Conservation (phyloP, 2,797 vertebrate species). For the Chelon auratus region DNA sequence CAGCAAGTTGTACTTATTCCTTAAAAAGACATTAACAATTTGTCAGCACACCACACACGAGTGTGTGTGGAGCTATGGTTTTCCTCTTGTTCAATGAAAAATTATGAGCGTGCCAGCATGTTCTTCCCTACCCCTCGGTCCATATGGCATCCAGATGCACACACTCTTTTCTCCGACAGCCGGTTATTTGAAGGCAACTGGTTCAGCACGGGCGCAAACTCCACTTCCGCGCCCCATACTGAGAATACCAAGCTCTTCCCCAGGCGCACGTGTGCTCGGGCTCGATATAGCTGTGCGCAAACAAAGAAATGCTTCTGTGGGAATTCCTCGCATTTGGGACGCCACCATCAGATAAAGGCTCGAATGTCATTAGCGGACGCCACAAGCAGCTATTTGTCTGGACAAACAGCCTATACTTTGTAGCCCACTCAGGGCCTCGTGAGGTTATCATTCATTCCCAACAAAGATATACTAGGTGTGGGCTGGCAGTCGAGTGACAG, state of each 20-base stretch:
- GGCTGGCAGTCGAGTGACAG: slow-evolving; percentile 42
- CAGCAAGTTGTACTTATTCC: neutral
- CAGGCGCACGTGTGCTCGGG: neutral
- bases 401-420: slow-evolving; percentile 29
- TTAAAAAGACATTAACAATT: too few relatives aligned
- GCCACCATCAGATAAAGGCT: slow-evolving; percentile 26
- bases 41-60: too few relatives aligned
- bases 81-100: slow-evolving; percentile 4
- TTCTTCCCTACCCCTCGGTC: neutral
- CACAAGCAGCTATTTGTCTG: slow-evolving; percentile 51
- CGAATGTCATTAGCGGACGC: slow-evolving; percentile 50
- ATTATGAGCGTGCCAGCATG: slow-evolving; percentile 10
- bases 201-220: neutral
- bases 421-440: slow-evolving; percentile 44
- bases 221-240: neutral
- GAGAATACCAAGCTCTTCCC: neutral
- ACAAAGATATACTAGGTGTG: slow-evolving; percentile 49
- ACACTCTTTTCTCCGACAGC: slow-evolving; percentile 11
- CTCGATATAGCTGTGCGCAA: neutral
- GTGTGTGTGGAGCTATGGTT: neutral
- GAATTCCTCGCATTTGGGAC: slow-evolving; percentile 12
- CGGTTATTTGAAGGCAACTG: slow-evolving; percentile 8
- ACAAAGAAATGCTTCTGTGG: slow-evolving; percentile 30
- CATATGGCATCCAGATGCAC: slow-evolving; percentile 43
- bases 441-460: slow-evolving; percentile 47